Percentiles rank a stretch among this genome's conserved stretches.
phyloP scores from a whole-genome alignment of 2,113 vertebrate genomes.

The Callionymus lyra region DNA sequence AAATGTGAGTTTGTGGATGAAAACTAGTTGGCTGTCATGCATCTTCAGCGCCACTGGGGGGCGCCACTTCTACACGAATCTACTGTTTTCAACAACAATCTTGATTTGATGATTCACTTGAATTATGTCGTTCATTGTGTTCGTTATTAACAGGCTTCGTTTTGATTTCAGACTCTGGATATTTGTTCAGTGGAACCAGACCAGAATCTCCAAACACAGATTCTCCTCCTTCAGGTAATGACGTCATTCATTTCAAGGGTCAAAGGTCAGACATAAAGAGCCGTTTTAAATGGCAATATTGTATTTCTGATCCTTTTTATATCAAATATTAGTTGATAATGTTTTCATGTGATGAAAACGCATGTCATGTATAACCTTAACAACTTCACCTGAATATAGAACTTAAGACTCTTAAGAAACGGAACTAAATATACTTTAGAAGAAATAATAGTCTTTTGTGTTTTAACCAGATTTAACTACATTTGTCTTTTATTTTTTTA shows the following conservation, averaged over 20 bases:
- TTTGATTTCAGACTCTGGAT: conserved; percentile 80
- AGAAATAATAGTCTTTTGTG: too few relatives aligned
- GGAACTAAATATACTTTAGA: too few relatives aligned
- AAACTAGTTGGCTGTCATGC: neutral
- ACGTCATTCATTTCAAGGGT: neutral
- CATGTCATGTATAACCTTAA: too few relatives aligned
- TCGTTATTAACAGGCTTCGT: neutral
- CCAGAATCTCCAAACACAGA: conserved; percentile 76
- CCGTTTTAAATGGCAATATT: neutral
- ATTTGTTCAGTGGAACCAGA: conserved; percentile 89
- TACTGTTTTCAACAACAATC: neutral
- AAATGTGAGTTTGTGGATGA: neutral
- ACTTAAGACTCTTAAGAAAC: too few relatives aligned
- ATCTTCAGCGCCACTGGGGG: neutral
- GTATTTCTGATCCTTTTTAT: neutral
- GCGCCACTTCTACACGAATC: neutral
- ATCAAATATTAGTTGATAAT: neutral
- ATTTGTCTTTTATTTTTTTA: too few relatives aligned
- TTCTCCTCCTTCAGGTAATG: conserved; percentile 75
- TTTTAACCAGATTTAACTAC: too few relatives aligned
- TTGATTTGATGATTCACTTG: neutral
- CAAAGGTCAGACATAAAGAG: neutral
- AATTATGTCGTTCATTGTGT: neutral
- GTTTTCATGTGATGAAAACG: neutral
- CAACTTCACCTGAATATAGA: too few relatives aligned